phyloP scores from a whole-genome alignment of 2,888 invertebrate species.

The Nesidiocoris tenuis region DNA sequence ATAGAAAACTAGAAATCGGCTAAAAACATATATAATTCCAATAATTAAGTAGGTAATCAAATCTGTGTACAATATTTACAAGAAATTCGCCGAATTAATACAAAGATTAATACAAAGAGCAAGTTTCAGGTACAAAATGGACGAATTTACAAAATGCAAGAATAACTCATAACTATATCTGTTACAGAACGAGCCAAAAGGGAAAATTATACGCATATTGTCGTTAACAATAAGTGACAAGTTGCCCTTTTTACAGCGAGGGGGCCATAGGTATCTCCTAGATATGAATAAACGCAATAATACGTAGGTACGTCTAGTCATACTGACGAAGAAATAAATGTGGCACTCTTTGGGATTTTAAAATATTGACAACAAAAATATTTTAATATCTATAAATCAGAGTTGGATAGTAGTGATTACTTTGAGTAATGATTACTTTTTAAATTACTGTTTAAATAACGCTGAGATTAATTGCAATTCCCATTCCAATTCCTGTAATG shows the following conservation, averaged over 20 bases:
- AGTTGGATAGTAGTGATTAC: too few relatives aligned
- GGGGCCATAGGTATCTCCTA: too few relatives aligned
- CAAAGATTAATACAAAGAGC: constrained; percentile 8
- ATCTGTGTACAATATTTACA: neutral
- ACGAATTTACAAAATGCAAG: neutral
- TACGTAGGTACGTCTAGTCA: too few relatives aligned
- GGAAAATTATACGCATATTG: neutral
- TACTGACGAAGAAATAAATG: too few relatives aligned
- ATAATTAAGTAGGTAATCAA: neutral
- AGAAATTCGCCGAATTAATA: constrained; percentile 6
- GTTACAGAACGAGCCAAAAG: constrained; percentile 4
- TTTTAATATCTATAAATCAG: too few relatives aligned
- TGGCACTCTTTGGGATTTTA: too few relatives aligned
- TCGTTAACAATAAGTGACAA: neutral
- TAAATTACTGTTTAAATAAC: too few relatives aligned
- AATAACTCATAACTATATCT: neutral
- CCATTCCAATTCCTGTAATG: too few relatives aligned
- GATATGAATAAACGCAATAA: too few relatives aligned
- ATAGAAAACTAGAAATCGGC: neutral
- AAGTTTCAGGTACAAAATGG: constrained; percentile 27
- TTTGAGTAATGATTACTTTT: too few relatives aligned
- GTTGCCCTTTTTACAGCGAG: neutral
- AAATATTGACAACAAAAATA: too few relatives aligned
- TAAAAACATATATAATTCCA: constrained; percentile 2
- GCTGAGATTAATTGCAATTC: too few relatives aligned